Conservation (phyloP, 2,113 vertebrate species). For the Crocuta crocuta region DNA sequence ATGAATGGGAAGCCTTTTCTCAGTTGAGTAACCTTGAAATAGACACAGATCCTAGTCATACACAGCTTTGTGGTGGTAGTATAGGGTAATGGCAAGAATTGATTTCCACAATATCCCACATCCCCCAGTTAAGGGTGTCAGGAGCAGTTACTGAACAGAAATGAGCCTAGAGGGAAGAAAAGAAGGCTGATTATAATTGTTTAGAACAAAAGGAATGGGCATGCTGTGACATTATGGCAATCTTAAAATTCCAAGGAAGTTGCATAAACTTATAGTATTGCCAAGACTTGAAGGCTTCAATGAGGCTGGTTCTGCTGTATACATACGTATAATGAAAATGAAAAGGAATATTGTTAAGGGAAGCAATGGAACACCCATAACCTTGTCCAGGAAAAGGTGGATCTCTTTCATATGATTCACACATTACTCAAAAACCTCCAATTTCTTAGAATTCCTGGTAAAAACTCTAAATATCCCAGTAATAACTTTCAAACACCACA, state of each 20-base stretch:
- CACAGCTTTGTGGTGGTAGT: not conserved
- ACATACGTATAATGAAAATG: not conserved
- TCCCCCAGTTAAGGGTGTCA: not conserved
- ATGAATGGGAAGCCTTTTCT: not conserved
- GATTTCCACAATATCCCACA: not conserved
- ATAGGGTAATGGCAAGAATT: not conserved
- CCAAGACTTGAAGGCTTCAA: not conserved
- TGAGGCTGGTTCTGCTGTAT: not conserved
- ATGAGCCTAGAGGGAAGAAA: not conserved
- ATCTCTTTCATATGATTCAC: constrained; percentile 6
- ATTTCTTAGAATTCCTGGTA: constrained; percentile 35
- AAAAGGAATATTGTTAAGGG: constrained; percentile 22
- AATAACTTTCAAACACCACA: constrained; percentile 59
- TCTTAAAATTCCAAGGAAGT: constrained; percentile 31
- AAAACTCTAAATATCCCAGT: constrained; percentile 43
- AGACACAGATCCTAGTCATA: not conserved
- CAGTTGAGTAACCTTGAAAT: not conserved
- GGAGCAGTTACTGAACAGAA: not conserved
- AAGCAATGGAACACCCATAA: not conserved
- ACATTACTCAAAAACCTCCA: constrained; percentile 35
- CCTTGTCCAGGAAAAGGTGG: constrained; percentile 16
- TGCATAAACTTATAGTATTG: not conserved
- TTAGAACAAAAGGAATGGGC: not conserved
- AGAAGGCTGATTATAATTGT: not conserved
- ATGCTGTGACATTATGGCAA: not conserved